Conservation (phyloP, 2,888 invertebrate species). For the Leptogaster cylindrica region DNA sequence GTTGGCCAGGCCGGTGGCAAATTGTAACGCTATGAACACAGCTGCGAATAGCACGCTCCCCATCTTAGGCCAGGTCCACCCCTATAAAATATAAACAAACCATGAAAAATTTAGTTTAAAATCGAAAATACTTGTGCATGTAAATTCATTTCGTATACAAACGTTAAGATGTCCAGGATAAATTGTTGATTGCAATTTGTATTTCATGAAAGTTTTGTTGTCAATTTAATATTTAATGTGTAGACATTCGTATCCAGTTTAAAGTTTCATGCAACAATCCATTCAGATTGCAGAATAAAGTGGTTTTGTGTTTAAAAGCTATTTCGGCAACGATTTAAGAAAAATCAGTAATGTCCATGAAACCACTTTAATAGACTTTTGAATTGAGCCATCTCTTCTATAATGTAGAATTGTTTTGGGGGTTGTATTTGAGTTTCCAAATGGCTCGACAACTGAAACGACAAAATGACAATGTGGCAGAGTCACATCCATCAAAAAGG, state of each 20-base stretch:
- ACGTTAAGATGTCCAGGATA: too few relatives aligned
- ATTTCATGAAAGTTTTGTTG: not conserved
- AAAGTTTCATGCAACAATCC: slow-evolving; percentile 17
- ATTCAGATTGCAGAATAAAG: slow-evolving; percentile 19
- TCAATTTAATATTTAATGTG: slow-evolving; percentile 3
- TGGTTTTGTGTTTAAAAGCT: too few relatives aligned
- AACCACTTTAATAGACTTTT: slow-evolving; percentile 32
- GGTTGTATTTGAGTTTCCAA: not conserved
- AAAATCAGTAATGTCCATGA: too few relatives aligned
- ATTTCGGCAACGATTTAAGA: too few relatives aligned
- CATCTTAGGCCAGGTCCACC: slow-evolving; percentile 87
- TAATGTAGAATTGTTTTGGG: slow-evolving; percentile 12
- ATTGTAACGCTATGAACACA: slow-evolving; percentile 77
- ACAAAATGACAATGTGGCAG: not conserved
- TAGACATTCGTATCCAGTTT: slow-evolving; percentile 9
- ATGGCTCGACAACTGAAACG: not conserved
- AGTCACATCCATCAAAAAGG: not conserved
- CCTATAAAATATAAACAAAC: slow-evolving; percentile 64
- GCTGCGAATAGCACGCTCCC: slow-evolving; percentile 76
- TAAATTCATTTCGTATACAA: not conserved
- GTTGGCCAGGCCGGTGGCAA: slow-evolving; percentile 81
- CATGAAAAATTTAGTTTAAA: not conserved
- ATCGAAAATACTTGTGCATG: not conserved
- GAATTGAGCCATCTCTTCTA: slow-evolving; percentile 16
- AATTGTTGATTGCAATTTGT: too few relatives aligned